Conservation (phyloP, 2,888 invertebrate species). For the Cosmopolites sordidus region DNA sequence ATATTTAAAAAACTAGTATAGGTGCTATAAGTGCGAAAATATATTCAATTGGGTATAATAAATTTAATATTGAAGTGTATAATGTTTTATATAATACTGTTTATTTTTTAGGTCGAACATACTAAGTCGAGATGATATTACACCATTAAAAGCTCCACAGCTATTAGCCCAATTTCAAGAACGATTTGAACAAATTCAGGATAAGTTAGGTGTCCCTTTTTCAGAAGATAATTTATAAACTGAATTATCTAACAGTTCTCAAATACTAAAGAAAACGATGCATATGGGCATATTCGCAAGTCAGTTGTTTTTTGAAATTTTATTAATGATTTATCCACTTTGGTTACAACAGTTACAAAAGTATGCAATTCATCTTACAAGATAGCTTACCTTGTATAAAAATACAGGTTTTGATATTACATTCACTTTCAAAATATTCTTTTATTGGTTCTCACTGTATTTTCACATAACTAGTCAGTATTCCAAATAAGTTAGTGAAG, state of each 20-base stretch:
- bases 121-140: conserved; percentile 28
- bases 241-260: neutral
- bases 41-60: too few species aligned
- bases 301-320: too few species aligned
- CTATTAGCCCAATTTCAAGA: conserved; percentile 43
- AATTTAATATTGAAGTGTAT: too few species aligned
- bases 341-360: too few species aligned
- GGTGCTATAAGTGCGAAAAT: too few species aligned
- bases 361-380: too few species aligned
- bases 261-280: neutral
- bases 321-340: too few species aligned
- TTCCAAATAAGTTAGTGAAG: conserved; percentile 3
- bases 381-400: too few species aligned
- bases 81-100: neutral
- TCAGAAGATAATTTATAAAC: conserved; percentile 2
- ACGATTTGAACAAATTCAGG: conserved; percentile 45
- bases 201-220: conserved; percentile 36
- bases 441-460: neutral
- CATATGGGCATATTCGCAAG: too few species aligned
- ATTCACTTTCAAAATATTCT: neutral
- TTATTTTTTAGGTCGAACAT: conserved; percentile 24
- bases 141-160: conserved; percentile 37
- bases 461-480: conserved; percentile 8
- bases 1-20: too few species aligned
- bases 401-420: too few species aligned